Percentiles rank a stretch among this genome's conserved stretches.
Evolutionary conservation across 2,797 vertebrate species (phyloP).

Genomic region (Decapterus maruadsi): DNA sequence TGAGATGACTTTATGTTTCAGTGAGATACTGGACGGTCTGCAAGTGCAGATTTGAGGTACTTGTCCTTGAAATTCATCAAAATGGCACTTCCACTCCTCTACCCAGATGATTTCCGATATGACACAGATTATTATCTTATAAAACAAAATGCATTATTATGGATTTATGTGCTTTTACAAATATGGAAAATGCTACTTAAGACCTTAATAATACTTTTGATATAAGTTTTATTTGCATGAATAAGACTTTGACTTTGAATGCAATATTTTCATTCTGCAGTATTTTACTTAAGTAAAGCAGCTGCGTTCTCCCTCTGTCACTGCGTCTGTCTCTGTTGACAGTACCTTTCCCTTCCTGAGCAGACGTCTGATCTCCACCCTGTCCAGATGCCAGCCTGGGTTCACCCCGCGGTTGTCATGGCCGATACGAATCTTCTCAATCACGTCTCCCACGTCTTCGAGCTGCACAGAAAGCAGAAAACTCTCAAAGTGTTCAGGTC

Average conservation of each 20-base stretch:
- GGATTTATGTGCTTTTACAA: background rate
- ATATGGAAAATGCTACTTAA: background rate
- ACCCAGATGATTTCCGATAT: no score
- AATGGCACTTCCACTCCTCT: no score
- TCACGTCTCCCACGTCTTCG: constrained; percentile 93
- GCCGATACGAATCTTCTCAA: constrained; percentile 97
- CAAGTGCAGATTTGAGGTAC: background rate
- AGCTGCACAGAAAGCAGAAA: constrained; percentile 80
- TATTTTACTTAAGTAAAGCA: background rate
- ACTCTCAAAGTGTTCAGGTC: background rate
- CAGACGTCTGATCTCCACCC: constrained; percentile 92
- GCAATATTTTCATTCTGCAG: background rate
- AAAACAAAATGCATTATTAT: background rate
- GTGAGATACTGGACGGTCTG: background rate
- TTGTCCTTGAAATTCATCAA: background rate
- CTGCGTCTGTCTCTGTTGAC: background rate
- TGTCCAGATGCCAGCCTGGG: constrained; percentile 95
- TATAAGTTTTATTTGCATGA: background rate
- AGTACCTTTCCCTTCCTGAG: constrained; percentile 95
- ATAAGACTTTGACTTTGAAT: background rate
- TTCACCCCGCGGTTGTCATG: constrained; percentile 92
- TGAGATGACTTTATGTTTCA: background rate
- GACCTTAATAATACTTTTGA: no score
- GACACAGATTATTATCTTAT: no score
- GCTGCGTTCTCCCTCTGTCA: background rate